Evolutionary conservation across 1,140 invertebrate genomes (phyloP).

Genomic region (Cherax quadricarinatus): DNA sequence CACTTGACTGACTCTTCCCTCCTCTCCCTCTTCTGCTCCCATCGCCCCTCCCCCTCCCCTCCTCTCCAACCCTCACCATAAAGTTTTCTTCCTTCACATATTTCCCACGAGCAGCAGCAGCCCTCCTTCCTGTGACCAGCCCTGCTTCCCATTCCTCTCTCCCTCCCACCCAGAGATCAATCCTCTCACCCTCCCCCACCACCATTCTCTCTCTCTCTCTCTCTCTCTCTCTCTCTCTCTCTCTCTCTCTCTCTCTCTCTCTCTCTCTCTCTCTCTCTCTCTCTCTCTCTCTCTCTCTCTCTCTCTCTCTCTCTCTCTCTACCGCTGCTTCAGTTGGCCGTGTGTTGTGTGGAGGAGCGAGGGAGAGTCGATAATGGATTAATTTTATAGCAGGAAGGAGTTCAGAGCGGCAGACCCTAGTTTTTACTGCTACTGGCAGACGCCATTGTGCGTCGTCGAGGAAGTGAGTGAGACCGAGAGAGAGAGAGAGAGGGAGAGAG

Average conservation of each 20-base stretch:
- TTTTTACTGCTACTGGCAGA: not conserved
- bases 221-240: not conserved
- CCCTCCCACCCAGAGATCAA: not conserved
- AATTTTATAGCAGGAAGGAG: slow-evolving; percentile 5
- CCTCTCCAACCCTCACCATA: not conserved
- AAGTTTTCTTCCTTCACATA: not conserved
- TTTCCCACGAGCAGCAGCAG: too few relatives aligned
- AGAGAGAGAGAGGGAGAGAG: too few relatives aligned
- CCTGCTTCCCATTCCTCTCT: too few relatives aligned
- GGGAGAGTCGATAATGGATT: not conserved
- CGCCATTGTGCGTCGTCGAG: not conserved
- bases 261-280: too few relatives aligned
- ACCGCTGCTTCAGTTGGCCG: not conserved
- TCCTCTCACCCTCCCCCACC: not conserved
- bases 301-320: too few relatives aligned
- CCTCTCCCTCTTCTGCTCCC: not conserved
- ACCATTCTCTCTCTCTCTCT: not conserved
- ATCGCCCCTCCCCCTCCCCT: not conserved
- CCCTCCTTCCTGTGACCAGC: not conserved
- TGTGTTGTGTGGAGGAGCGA: not conserved
- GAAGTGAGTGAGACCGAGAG: too few relatives aligned
- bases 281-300: too few relatives aligned
- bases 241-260: too few relatives aligned
- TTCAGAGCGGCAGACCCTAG: not conserved
- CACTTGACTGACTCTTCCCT: not conserved